These are phyloP conservation scores for Lagodon rhomboides DNA, from an alignment of 2,797 vertebrate species.

Conservation along the genomic window DNA sequence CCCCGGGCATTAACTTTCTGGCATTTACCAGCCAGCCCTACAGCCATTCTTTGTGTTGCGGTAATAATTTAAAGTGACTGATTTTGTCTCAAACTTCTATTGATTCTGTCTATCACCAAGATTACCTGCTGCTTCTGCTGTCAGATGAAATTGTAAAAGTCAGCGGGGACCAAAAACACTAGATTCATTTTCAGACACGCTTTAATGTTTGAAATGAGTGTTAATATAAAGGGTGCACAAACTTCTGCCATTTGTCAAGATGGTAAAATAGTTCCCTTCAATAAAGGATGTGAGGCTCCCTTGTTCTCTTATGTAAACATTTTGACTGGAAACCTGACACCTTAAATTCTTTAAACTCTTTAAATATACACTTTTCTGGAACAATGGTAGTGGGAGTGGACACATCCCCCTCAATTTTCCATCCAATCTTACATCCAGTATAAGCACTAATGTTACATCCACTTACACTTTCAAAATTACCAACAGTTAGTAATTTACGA, in stretches of 20 bases:
- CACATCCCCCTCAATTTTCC: no score
- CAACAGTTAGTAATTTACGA: no score
- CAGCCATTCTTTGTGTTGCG: slow-evolving; percentile 13
- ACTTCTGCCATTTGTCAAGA: slow-evolving; percentile 18
- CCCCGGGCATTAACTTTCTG: neutral
- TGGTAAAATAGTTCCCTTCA: slow-evolving; percentile 5
- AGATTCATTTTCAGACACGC: slow-evolving; percentile 28
- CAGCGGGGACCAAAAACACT: slow-evolving; percentile 5
- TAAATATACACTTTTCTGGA: slow-evolving; percentile 1
- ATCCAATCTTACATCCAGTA: no score
- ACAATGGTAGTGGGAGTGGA: slow-evolving; percentile 30
- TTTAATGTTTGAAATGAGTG: slow-evolving; percentile 44
- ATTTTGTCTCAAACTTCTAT: slow-evolving; percentile 36
- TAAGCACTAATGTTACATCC: no score
- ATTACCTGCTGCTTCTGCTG: slow-evolving; percentile 33
- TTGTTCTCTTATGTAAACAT: slow-evolving; percentile 23
- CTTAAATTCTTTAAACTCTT: no score
- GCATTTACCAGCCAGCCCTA: slow-evolving; percentile 31
- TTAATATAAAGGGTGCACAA: slow-evolving; percentile 4
- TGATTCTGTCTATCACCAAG: slow-evolving; percentile 39
- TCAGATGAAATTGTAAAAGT: slow-evolving; percentile 44
- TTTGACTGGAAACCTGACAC: neutral
- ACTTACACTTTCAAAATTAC: no score
- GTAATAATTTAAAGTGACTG: slow-evolving; percentile 26
- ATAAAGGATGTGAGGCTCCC: neutral